Base-by-base conservation (phyloP, 1,140 invertebrate species). In the Apocrypta bakeri region DNA sequence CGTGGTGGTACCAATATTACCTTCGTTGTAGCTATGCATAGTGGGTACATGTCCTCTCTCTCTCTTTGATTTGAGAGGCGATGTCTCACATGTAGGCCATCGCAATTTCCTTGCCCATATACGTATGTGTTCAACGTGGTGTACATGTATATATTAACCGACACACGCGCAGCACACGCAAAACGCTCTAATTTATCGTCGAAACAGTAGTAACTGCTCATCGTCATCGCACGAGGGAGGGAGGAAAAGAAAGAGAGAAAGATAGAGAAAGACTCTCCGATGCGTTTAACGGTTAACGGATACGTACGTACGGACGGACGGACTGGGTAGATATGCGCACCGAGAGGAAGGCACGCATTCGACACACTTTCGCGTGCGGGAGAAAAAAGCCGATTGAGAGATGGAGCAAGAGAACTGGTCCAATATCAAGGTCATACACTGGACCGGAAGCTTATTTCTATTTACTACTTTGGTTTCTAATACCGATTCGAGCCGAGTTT, bases 351-450 rank as follows among this genome's bases (percentile, higher is more conserved):
- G 63, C 64, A 82, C 42, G 81, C 63, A 48, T 37, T 77, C 33
- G 81, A 27, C 73, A 66, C 24, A 82, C 81, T 82, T 82, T 78
- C 74, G 31, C 74, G 33, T 24, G 68, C 7, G 63, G 27, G 40
- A 0, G 71, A 21, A 33, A 27, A 33, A 78, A 24, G 17, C 33
- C n/a, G 1, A 76, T 25, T 8, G 63, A 63, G 48, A 66, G 61
- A 25, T 37, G 25, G 56, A 33, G 37, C 71, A 63, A 83, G 71
- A 75, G 25, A 83, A 83, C 77, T 76, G 72, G 77, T 80, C 63
- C 29, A 77, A 76, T 56, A 56, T 83, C 69, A 80, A 83, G 82
- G 76, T 61, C 82, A 83, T 48, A 25, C 40, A 78, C 74, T 63
- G n/a, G 25, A 78, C 68, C 29, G 66, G 73, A 78, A 82, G 33